Evolutionary conservation across 2,113 vertebrate genomes (phyloP).

Genomic region (Chelonoidis abingdonii): DNA sequence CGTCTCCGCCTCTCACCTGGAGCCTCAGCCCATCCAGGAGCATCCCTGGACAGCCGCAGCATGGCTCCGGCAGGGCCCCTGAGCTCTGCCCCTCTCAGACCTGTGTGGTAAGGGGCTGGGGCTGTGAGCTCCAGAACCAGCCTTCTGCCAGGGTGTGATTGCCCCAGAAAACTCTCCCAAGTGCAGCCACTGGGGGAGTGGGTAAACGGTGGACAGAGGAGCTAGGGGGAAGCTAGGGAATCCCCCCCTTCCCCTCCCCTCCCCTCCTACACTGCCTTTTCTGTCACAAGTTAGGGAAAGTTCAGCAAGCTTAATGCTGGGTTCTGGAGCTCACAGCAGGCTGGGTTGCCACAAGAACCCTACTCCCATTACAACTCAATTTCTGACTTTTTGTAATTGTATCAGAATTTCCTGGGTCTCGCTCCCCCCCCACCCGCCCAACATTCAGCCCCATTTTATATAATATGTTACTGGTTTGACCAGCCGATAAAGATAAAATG

Average conservation of each 20-base stretch:
- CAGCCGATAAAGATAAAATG: background rate
- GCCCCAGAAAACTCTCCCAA: no score
- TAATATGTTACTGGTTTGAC: background rate
- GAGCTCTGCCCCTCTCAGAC: no score
- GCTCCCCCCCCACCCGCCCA: no score
- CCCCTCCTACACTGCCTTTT: background rate
- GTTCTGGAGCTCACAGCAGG: background rate
- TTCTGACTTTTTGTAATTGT: background rate
- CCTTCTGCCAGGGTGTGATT: no score
- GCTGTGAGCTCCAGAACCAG: no score
- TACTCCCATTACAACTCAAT: background rate
- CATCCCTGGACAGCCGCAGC: no score
- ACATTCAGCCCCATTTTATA: background rate
- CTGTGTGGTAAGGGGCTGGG: no score
- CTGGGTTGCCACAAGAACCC: background rate
- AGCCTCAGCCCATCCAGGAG: no score
- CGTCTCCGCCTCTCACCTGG: no score
- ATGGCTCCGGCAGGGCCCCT: no score
- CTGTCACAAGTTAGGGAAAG: background rate
- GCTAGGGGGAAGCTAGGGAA: background rate
- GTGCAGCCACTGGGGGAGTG: no score
- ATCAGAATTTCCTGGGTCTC: background rate
- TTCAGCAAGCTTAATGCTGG: background rate
- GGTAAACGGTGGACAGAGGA: no score
- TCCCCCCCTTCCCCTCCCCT: background rate